Base-by-base conservation (phyloP, 2,888 invertebrate species). In the Leptopilina myrica region DNA sequence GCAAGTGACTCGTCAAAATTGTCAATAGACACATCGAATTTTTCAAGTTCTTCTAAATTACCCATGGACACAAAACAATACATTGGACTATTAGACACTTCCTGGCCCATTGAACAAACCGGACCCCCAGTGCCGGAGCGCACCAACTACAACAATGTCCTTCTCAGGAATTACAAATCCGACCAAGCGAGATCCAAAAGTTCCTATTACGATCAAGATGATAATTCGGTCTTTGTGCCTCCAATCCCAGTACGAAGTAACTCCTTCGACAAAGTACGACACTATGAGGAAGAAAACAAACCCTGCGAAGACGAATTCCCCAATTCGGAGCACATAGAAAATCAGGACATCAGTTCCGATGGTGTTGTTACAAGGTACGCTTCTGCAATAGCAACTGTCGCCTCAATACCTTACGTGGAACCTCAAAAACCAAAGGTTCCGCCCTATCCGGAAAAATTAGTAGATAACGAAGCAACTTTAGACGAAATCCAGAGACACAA, bases 361-460 rank as follows among this genome's bases (percentile, higher is more conserved):
- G 90, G 91, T 0, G 84, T 92, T 0, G 88, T 92, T 0, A 92
- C 91, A 7, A 86, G 91, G 20, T 91, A 91, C 76, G 85, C 91
- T 0, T 88, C 89, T 69, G 91, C 91, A 5, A 89, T 91, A 11
- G 91, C 86, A 5, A 92, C 91, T 0, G 87, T 91, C 4, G 89
- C 89, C 0, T 87, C 89, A 1, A 81, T 78, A 2, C 83, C 87
- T 9, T 53, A 64, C 7, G 77, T 67, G 8, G 83, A 80, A 59
- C 2, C 26, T 46, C 2, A 59, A 8, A 80, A 76, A 49, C 69
- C 69, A 9, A n/a, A 40, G 33, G 56, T 56, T 4, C 73, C 56
- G 14, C 56, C 73, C 7, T 73, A 73, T 9, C 69, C 69, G 14
- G 76, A 78, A 26, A 76, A 33, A 33, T 33, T 33, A 33, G 33